Conservation (phyloP, 2,888 invertebrate species). For the Ophonus ardosiacus region DNA sequence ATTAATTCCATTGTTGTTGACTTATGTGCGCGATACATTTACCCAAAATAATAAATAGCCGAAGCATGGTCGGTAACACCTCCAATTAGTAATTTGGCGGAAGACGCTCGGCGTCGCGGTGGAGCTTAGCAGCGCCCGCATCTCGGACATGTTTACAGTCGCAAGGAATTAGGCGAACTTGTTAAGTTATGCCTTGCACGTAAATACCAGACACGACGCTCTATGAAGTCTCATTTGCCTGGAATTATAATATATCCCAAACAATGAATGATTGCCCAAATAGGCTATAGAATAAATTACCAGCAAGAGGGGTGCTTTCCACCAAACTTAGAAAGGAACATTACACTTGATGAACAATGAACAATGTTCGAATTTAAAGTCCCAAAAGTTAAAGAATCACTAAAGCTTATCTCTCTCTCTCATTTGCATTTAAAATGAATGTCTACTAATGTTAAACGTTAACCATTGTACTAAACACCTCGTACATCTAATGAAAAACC, state of each 20-base stretch:
- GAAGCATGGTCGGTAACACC: constrained; percentile 47
- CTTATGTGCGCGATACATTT: constrained; percentile 28
- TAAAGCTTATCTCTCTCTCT: not conserved
- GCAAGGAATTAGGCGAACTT: constrained; percentile 75
- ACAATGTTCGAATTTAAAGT: too few species aligned
- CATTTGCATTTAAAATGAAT: not conserved
- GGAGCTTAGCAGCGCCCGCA: constrained; percentile 65
- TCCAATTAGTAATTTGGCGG: constrained; percentile 60
- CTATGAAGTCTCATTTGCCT: constrained; percentile 48
- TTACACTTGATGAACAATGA: too few species aligned
- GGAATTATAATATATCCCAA: constrained; percentile 38
- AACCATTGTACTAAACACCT: not conserved
- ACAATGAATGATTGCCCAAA: constrained; percentile 9
- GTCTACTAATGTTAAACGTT: not conserved
- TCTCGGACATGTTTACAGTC: constrained; percentile 74
- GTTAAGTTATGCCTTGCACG: constrained; percentile 76
- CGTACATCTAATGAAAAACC: not conserved
- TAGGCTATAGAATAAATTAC: not conserved
- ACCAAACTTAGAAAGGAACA: not conserved
- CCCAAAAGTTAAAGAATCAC: not conserved
- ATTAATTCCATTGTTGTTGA: not conserved
- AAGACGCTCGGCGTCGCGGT: constrained; percentile 48
- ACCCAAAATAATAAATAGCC: constrained; percentile 45
- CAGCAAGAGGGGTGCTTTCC: not conserved
- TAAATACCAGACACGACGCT: constrained; percentile 72